These are phyloP conservation scores for Calephelis nemesis DNA, from an alignment of 1,140 invertebrate species.

Conservation along the genomic window DNA sequence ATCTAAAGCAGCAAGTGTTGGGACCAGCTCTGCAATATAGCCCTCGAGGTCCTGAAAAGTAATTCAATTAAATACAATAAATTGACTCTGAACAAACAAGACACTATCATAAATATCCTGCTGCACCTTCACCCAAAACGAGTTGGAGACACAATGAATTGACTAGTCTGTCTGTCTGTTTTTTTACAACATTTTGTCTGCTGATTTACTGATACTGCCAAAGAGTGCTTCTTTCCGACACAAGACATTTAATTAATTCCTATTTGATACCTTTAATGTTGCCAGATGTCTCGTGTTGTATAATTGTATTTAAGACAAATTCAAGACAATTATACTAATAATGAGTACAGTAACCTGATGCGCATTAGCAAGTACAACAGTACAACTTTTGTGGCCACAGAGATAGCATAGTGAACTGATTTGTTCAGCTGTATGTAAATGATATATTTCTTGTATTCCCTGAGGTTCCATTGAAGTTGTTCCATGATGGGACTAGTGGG, in stretches of 20 bases:
- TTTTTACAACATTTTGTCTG: constrained; percentile 53
- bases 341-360: too few species aligned
- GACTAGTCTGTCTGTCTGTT: constrained; percentile 38
- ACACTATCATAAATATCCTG: constrained; percentile 35
- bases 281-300: constrained; percentile 24
- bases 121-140: constrained; percentile 30
- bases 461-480: too few species aligned
- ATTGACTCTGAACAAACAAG: neutral
- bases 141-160: constrained; percentile 43
- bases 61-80: too few species aligned
- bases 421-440: too few species aligned
- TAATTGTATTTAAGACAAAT: constrained; percentile 3
- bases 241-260: constrained; percentile 36
- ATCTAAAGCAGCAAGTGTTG: constrained; percentile 92
- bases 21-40: constrained; percentile 96
- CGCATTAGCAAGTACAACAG: too few species aligned
- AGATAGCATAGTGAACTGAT: too few species aligned
- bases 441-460: too few species aligned
- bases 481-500: too few species aligned
- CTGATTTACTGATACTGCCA: constrained; percentile 63
- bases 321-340: neutral
- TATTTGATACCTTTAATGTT: constrained; percentile 36
- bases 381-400: too few species aligned
- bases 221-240: constrained; percentile 45
- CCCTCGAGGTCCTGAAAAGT: constrained; percentile 92